phyloP scores from a whole-genome alignment of 2,888 invertebrate genomes.

The Diadegma fenestrale region DNA sequence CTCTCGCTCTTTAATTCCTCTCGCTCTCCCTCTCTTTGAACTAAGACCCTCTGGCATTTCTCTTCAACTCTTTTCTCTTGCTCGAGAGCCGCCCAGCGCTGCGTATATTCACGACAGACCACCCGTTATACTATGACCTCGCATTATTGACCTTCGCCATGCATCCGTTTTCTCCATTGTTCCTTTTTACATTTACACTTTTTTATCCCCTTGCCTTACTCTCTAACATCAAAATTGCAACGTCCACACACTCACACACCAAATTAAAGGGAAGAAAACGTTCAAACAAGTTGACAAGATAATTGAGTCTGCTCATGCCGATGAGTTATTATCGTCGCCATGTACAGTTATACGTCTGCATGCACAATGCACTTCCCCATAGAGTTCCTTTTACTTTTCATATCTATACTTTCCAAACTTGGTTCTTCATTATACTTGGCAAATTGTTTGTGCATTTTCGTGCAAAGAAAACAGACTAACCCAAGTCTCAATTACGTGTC shows the following conservation, averaged over 20 bases:
- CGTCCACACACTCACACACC: constrained; percentile 1
- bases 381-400: too few species aligned
- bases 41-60: constrained; percentile 33
- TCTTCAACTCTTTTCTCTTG: constrained; percentile 18
- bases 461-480: too few species aligned
- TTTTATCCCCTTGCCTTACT: constrained; percentile 33
- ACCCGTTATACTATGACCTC: constrained; percentile 57
- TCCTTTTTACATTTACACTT: constrained; percentile 22
- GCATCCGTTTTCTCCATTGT: constrained; percentile 46
- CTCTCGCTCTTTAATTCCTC: constrained; percentile 66
- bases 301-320: constrained; percentile 58
- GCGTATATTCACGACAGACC: constrained; percentile 23
- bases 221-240: constrained; percentile 22
- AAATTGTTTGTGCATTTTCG: too few species aligned
- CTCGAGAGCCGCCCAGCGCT: constrained; percentile 32
- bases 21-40: constrained; percentile 42
- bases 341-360: constrained; percentile 1
- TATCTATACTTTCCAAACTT: too few species aligned
- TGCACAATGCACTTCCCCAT: constrained; percentile 21
- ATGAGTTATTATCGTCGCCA: constrained; percentile 47
- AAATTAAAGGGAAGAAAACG: not conserved
- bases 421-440: too few species aligned
- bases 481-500: too few species aligned
- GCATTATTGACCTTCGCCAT: constrained; percentile 63
- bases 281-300: constrained; percentile 56